A percentile compares a stretch with the other conserved stretches of the same genome.
Evolutionary conservation across 2,113 vertebrate genomes (phyloP).

Genomic region (Trinectes maculatus): DNA sequence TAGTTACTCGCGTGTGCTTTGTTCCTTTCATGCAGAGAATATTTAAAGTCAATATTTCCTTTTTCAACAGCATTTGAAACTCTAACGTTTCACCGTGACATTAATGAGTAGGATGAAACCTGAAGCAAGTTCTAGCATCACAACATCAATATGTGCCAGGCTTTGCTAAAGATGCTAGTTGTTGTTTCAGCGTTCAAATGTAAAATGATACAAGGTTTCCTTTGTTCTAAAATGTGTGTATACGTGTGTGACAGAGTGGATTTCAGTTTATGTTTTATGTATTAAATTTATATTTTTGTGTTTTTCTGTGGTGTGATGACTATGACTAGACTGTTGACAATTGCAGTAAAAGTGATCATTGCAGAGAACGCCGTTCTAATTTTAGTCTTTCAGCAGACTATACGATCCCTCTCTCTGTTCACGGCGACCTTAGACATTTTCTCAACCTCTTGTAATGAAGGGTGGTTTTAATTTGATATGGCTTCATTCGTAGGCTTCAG

Average conservation of each 20-base stretch:
- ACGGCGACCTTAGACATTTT: conserved; percentile 13
- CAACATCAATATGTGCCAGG: neutral
- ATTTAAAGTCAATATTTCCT: neutral
- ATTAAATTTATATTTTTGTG: too few relatives aligned
- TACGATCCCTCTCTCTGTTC: conserved; percentile 32
- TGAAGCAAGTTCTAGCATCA: neutral
- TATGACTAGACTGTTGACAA: conserved; percentile 23
- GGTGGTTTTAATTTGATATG: conserved; percentile 20
- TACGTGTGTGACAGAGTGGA: too few relatives aligned
- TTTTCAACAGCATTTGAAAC: neutral
- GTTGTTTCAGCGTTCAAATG: neutral
- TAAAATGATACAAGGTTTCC: neutral
- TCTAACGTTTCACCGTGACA: neutral
- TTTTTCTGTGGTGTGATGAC: conserved; percentile 9
- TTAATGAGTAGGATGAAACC: neutral
- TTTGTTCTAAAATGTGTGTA: too few relatives aligned
- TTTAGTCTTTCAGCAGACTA: conserved; percentile 30
- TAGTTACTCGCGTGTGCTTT: neutral
- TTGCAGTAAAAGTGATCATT: conserved; percentile 28
- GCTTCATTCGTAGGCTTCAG: conserved; percentile 5
- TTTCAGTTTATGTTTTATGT: too few relatives aligned
- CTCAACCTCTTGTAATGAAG: conserved; percentile 16
- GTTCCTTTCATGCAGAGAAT: neutral
- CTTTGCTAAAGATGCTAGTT: neutral
- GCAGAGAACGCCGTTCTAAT: conserved; percentile 47